phyloP scores from a whole-genome alignment of 2,113 vertebrate genomes.

The Serinus canaria region DNA sequence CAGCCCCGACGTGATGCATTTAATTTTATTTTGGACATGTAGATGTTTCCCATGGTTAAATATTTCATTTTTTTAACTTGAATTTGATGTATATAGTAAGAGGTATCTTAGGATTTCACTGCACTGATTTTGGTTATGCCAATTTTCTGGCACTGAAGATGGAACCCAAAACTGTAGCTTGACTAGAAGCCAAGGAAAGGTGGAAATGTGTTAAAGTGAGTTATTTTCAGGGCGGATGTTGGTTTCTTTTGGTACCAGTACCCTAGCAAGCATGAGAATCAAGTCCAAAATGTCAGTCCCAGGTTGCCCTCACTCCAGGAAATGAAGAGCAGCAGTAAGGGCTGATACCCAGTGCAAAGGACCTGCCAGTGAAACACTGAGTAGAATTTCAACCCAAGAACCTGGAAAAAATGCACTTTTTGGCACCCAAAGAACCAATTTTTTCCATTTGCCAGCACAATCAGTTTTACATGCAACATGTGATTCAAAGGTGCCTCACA shows the following conservation, averaged over 20 bases:
- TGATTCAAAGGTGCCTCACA: not conserved
- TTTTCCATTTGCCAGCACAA: not conserved
- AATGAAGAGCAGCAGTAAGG: not conserved
- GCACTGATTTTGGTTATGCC: not conserved
- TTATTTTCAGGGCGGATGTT: not conserved
- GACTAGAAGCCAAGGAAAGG: not conserved
- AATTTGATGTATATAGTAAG: not conserved
- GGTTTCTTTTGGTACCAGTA: not conserved
- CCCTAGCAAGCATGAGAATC: not conserved
- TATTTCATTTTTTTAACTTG: not conserved
- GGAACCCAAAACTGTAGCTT: not conserved
- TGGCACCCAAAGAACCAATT: accelerated
- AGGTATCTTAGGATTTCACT: not conserved
- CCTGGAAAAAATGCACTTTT: not conserved
- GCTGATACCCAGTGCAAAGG: not conserved
- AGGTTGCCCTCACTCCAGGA: not conserved
- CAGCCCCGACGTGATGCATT: not conserved
- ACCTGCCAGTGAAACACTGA: not conserved
- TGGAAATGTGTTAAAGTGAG: not conserved
- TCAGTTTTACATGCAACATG: not conserved
- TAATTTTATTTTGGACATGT: not conserved
- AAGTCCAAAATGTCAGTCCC: not conserved
- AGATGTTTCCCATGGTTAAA: not conserved
- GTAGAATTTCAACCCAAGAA: not conserved
- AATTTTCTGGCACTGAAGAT: not conserved